Evolutionary conservation across 1,140 invertebrate genomes (phyloP).

Genomic region (Paracyclopina nana): DNA sequence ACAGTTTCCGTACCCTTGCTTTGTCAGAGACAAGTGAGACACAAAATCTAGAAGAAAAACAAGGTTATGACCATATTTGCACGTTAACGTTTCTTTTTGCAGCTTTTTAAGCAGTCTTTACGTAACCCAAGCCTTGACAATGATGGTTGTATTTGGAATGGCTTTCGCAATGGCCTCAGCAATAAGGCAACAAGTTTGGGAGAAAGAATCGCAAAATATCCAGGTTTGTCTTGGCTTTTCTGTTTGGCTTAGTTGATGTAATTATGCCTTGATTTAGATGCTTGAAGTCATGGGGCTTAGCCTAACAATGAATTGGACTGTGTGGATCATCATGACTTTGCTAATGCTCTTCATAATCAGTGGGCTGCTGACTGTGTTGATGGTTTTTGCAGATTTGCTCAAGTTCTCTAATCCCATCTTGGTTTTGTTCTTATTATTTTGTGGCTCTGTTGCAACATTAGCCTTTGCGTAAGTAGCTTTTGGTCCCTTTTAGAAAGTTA

Average conservation of each 20-base stretch:
- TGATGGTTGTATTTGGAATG: background rate
- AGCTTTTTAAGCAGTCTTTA: slow-evolving; percentile 7
- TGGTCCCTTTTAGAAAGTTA: too few relatives aligned
- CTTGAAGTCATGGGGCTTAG: slow-evolving; percentile 10
- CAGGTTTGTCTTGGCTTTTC: background rate
- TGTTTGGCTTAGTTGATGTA: background rate
- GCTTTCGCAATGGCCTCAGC: background rate
- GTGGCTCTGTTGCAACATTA: too few relatives aligned
- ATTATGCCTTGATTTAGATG: background rate
- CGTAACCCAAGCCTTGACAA: background rate
- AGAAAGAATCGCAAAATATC: slow-evolving; percentile 6
- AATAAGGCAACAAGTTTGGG: background rate
- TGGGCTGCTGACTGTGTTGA: too few relatives aligned
- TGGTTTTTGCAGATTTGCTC: too few relatives aligned
- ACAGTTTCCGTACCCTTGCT: slow-evolving; percentile 15
- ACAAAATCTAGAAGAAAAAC: too few relatives aligned
- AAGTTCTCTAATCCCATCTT: too few relatives aligned
- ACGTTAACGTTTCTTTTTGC: background rate
- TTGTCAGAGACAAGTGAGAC: slow-evolving; percentile 7
- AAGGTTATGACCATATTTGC: too few relatives aligned
- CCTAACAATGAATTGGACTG: slow-evolving; percentile 1
- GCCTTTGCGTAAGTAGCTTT: too few relatives aligned
- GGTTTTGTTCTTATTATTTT: too few relatives aligned
- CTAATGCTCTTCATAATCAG: too few relatives aligned
- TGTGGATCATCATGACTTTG: background rate